phyloP scores from a whole-genome alignment of 2,113 vertebrate genomes.

The Anas platyrhynchos region DNA sequence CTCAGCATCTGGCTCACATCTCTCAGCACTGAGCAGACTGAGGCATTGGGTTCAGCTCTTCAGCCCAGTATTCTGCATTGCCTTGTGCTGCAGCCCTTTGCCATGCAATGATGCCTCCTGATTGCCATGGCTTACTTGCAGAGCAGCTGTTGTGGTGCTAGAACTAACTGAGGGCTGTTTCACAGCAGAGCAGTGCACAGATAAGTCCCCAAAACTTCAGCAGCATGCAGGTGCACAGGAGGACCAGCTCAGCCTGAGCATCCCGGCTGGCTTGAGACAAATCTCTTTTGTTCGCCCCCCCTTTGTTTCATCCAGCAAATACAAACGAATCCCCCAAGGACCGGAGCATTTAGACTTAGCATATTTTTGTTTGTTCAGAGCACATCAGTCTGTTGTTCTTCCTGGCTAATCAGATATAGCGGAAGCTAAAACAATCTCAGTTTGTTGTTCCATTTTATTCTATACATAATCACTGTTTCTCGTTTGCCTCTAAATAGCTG shows the following conservation, averaged over 20 bases:
- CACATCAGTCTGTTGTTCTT: conserved; percentile 51
- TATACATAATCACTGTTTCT: conserved; percentile 45
- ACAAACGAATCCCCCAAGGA: conserved; percentile 18
- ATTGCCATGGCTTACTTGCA: not conserved
- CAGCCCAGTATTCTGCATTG: not conserved
- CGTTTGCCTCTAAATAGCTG: conserved; percentile 43
- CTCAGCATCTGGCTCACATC: not conserved
- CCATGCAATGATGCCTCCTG: rapidly evolving
- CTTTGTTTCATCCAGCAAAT: conserved; percentile 6
- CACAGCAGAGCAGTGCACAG: not conserved
- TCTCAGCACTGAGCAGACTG: not conserved
- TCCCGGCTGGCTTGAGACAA: not conserved
- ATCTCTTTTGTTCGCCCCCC: not conserved
- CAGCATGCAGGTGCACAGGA: not conserved
- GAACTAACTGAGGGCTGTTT: not conserved
- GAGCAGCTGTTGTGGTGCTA: not conserved
- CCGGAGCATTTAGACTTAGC: not conserved
- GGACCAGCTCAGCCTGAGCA: not conserved
- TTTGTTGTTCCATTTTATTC: conserved; percentile 51
- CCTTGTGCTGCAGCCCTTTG: not conserved
- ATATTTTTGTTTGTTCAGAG: conserved; percentile 23
- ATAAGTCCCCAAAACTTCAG: not conserved
- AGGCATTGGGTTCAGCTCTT: not conserved
- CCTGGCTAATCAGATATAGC: conserved; percentile 62
- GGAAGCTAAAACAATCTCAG: conserved; percentile 40